Evolutionary conservation across 2,888 invertebrate species (phyloP).

Genomic region (Scrobipalpa atriplicella): DNA sequence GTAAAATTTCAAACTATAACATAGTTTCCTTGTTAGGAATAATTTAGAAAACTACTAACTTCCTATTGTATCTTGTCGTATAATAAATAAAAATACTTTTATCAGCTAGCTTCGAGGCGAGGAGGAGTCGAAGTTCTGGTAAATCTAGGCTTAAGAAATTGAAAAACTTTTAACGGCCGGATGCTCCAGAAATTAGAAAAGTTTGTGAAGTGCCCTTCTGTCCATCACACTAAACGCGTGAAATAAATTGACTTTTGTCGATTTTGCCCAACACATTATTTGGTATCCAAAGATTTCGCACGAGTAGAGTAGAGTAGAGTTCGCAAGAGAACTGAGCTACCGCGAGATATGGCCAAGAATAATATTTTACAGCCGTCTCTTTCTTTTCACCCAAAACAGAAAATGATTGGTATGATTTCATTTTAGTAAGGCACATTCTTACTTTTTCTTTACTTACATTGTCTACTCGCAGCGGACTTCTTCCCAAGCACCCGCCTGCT

Average conservation of each 20-base stretch:
- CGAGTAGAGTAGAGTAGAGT: too few relatives aligned
- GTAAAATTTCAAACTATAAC: too few relatives aligned
- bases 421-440: too few relatives aligned
- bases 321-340: too few relatives aligned
- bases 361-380: too few relatives aligned
- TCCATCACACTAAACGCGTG: not conserved
- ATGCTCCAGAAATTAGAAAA: constrained; percentile 18
- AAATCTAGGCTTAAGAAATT: constrained; percentile 22
- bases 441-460: constrained; percentile 65
- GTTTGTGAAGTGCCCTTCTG: not conserved
- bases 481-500: constrained; percentile 83
- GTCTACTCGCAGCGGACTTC: constrained; percentile 63
- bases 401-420: too few relatives aligned
- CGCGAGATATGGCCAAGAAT: too few relatives aligned
- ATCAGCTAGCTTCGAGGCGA: not conserved
- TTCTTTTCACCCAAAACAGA: too few relatives aligned
- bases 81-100: not conserved
- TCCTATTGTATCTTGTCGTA: not conserved
- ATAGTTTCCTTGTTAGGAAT: too few relatives aligned
- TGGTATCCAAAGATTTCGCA: too few relatives aligned
- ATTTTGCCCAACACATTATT: too few relatives aligned
- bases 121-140: not conserved
- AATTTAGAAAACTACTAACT: not conserved
- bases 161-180: constrained; percentile 12
- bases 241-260: not conserved